Percentiles rank a stretch among this genome's conserved stretches.
These are phyloP conservation scores for Belonocnema kinseyi DNA, from an alignment of 1,140 invertebrate species.

Conservation along the genomic window DNA sequence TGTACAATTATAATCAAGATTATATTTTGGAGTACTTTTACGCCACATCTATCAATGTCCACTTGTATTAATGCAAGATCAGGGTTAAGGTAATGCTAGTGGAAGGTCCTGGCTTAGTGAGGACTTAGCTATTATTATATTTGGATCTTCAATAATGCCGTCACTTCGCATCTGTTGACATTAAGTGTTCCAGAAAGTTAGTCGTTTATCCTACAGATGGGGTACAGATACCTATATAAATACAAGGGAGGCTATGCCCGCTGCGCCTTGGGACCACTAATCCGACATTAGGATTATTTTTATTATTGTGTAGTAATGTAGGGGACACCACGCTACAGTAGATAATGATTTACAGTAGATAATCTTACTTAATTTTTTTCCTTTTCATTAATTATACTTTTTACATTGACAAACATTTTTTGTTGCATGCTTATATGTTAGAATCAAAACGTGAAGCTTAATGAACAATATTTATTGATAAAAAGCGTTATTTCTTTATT, in stretches of 20 bases:
- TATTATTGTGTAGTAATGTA: too few species aligned
- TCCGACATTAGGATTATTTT: too few species aligned
- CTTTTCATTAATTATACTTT: too few species aligned
- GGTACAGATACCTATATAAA: background rate
- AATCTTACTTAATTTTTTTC: too few species aligned
- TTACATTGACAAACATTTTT: too few species aligned
- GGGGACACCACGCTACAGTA: too few species aligned
- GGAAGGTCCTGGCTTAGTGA: constrained; percentile 53
- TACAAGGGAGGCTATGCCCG: background rate
- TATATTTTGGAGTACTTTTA: constrained; percentile 39
- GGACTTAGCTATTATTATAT: constrained; percentile 48
- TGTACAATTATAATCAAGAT: background rate
- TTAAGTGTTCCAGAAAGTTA: constrained; percentile 57
- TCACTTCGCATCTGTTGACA: constrained; percentile 56
- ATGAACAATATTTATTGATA: too few species aligned
- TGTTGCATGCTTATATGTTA: too few species aligned
- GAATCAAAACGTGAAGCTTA: too few species aligned
- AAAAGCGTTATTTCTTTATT: too few species aligned
- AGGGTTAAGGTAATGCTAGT: constrained; percentile 51
- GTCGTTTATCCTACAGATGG: constrained; percentile 35
- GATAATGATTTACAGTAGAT: too few species aligned
- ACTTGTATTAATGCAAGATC: constrained; percentile 61
- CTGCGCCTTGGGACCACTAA: too few species aligned
- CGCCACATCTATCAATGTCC: constrained; percentile 47
- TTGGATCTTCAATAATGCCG: constrained; percentile 55